Base-by-base conservation (phyloP, 2,113 vertebrate species). In the Octodon degus region DNA sequence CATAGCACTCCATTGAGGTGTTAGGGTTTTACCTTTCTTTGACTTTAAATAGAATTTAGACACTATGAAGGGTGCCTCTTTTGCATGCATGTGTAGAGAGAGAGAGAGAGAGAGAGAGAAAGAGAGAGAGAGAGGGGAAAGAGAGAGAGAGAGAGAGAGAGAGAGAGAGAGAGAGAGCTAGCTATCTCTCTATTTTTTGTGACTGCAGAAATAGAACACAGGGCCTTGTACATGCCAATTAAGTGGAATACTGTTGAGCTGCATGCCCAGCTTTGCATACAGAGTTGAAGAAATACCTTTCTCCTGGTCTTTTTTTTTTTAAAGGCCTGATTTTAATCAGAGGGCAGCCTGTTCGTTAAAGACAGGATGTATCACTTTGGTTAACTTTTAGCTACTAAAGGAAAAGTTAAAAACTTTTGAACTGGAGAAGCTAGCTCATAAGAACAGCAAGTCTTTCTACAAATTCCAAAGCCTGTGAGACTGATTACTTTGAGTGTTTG, bases 351-450 rank as follows among this genome's bases (percentile, higher is more conserved):
- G 34, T 72, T 93, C 65, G 65, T 68, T 80, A 62, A 95, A 93
- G 94, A 93, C 47, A 47, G 17, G 79, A 32, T 67, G 32, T n/a
- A 82, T 91, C 77, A 76, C 5, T 90, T 76, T 14, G 34, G 92
- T 98, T 96, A 97, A 97, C 65, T 85, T 97, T 96, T 95, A 96
- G 93, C 81, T 80, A 80, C 70, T 94, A 81, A 96, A 93, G 94
- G 70, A 94, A 91, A 91, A 94, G 58, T 90, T 92, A 65, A 62
- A 95, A 90, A 68, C 88, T 74, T 86, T 50, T 37, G 77, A 80
- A 90, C 67, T 70, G 83, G 72, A 95, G 92, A 90, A 96, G 92
- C 95, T 74, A 90, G 96, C 58, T 96, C 90, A 34, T 86, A 93
- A 92, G 82, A 85, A 67, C 40, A 90, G 68, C 76, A 68, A 63